phyloP scores from a whole-genome alignment of 2,797 vertebrate genomes.

The Eurystomus glaucurus region DNA sequence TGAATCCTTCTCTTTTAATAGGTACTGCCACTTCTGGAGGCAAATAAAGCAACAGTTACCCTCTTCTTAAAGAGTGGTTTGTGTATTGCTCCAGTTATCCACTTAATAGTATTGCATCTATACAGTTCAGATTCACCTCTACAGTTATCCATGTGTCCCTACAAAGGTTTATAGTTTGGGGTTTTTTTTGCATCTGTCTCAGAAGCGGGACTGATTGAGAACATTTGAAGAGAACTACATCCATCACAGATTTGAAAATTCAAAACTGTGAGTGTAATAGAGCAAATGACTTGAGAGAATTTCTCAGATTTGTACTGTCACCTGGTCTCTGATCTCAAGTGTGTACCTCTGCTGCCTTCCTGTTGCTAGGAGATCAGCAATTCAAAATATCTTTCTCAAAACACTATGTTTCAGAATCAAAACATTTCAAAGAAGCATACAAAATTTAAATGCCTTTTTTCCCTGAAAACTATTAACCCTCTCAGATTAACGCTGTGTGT shows the following conservation, averaged over 20 bases:
- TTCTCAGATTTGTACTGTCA: background rate
- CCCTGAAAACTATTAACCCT: background rate
- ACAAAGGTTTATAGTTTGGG: background rate
- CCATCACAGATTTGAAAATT: background rate
- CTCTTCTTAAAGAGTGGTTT: background rate
- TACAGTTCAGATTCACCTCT: background rate
- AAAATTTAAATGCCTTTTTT: background rate
- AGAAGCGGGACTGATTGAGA: background rate
- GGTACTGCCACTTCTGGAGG: background rate
- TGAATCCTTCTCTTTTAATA: background rate
- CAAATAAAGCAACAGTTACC: background rate
- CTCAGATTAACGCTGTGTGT: background rate
- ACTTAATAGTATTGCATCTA: background rate
- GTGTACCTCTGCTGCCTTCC: background rate
- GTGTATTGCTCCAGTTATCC: background rate
- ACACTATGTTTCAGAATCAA: background rate
- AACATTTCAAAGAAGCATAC: background rate
- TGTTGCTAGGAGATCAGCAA: background rate
- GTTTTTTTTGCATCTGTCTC: background rate
- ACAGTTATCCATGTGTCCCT: fast-evolving
- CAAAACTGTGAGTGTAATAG: background rate
- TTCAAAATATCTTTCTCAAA: background rate
- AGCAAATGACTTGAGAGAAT: background rate
- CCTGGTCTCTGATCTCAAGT: background rate
- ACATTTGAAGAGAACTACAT: background rate